phyloP scores from a whole-genome alignment of 2,113 vertebrate species.

The Girardinichthys multiradiatus region DNA sequence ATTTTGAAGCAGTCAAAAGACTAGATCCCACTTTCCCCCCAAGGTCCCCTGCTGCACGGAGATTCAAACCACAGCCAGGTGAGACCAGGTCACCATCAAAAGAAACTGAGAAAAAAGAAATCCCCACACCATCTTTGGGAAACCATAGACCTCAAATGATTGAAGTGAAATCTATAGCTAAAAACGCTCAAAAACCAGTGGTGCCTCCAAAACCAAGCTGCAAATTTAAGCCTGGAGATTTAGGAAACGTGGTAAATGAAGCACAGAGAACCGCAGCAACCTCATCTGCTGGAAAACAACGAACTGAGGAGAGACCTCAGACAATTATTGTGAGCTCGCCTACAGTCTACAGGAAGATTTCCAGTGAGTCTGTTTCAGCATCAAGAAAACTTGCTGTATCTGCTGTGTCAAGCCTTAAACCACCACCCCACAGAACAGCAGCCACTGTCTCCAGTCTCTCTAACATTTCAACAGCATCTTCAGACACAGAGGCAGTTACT shows the following conservation, averaged over 20 bases:
- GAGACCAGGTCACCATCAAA: constrained; percentile 74
- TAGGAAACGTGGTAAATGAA: constrained; percentile 61
- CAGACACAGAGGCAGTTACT: constrained; percentile 41
- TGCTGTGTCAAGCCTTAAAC: constrained; percentile 76
- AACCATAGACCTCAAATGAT: constrained; percentile 71
- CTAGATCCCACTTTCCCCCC: constrained; percentile 68
- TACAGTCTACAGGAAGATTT: constrained; percentile 70
- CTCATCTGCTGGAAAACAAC: constrained; percentile 44
- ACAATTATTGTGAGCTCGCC: constrained; percentile 72
- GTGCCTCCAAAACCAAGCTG: constrained; percentile 77
- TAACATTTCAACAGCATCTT: constrained; percentile 33
- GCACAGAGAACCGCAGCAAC: constrained; percentile 48
- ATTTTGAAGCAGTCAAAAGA: constrained; percentile 72
- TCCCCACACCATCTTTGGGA: constrained; percentile 22
- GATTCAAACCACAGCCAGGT: constrained; percentile 68
- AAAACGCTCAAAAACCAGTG: constrained; percentile 72
- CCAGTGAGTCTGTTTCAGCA: constrained; percentile 53
- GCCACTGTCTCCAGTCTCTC: constrained; percentile 36
- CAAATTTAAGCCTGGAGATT: constrained; percentile 77
- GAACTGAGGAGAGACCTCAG: constrained; percentile 66
- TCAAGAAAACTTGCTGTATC: constrained; percentile 76
- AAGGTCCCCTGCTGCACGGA: constrained; percentile 64
- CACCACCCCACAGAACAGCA: constrained; percentile 66
- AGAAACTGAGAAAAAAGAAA: constrained; percentile 62
- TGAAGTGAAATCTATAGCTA: constrained; percentile 80